Evolutionary conservation across 2,888 invertebrate genomes (phyloP), one percentile per base, ranked within the genome.

Genomic region (Drosophila lutescens): DNA sequence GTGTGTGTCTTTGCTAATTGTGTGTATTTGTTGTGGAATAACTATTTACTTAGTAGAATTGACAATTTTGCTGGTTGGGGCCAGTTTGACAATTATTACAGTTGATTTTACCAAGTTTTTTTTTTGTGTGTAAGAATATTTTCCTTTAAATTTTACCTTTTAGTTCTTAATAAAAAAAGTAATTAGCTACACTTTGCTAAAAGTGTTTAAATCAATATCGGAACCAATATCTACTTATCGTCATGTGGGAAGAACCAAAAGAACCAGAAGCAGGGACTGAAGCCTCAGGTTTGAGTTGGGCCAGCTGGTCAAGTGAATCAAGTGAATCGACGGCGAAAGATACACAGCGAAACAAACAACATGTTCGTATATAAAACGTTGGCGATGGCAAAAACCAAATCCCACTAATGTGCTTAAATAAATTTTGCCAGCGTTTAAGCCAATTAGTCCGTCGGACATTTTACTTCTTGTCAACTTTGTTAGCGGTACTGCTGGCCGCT

Each of bases 401-500:
- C 90, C 90, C 89, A 86, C 85, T 89, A 86, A 86, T 89, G 85
- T 89, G 85, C 89, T 89, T 89, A 86, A 86, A 86, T 86, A 86
- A 86, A 86, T 86, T 86, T 85, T 86, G 85, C 86, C 89, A 86
- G 78, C 86, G 86, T 86, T 86, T 86, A 91, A 91, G 91, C 90
- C 90, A 90, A 90, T 90, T 90, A 90, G 90, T 90, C 90, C 90
- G 89, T 89, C 88, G 89, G 91, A 89, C 91, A 88, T 90, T 91
- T 90, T 90, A 90, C 88, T 91, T 91, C 90, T 85, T 91, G 90
- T 88, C 86, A 86, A 88, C 89, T 86, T 89, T 89, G 87, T 82
- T 89, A 78, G 85, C 74, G 71, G 71, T 61, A 75, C 74, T 73
- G 77, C 77, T 75, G 44, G 44, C 51, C 41, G 72, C 63, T 58